phyloP scores from a whole-genome alignment of 2,888 invertebrate genomes.

The Dendrolimus pini region DNA sequence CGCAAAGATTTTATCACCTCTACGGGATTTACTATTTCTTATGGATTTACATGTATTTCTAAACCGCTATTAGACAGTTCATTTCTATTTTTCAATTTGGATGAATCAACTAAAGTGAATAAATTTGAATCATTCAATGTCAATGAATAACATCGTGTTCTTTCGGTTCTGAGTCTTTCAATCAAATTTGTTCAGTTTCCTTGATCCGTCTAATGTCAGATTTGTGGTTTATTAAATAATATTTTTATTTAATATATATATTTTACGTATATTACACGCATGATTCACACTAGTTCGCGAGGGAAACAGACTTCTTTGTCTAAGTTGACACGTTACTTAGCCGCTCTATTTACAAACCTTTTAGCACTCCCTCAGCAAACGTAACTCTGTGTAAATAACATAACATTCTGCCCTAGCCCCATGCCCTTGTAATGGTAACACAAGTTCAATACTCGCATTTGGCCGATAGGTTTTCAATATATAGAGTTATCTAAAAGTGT shows the following conservation, averaged over 20 bases:
- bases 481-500: neutral
- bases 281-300: conserved; percentile 35
- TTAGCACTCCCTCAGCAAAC: conserved; percentile 59
- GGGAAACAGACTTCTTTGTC: conserved; percentile 61
- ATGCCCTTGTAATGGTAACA: neutral
- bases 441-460: neutral
- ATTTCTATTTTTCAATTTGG: no score
- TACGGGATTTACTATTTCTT: no score
- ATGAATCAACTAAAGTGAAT: no score
- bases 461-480: neutral
- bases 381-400: conserved; percentile 55
- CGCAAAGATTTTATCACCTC: no score
- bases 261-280: neutral
- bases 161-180: no score
- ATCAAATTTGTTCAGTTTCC: no score
- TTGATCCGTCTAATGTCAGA: neutral
- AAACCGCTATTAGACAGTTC: no score
- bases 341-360: conserved; percentile 67
- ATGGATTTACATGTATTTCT: no score
- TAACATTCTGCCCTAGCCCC: conserved; percentile 29
- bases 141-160: no score
- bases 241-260: neutral
- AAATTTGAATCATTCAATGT: no score
- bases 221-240: neutral
- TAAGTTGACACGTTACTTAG: conserved; percentile 66